phyloP scores from a whole-genome alignment of 2,797 vertebrate genomes.

The Sebastes oblongus region DNA sequence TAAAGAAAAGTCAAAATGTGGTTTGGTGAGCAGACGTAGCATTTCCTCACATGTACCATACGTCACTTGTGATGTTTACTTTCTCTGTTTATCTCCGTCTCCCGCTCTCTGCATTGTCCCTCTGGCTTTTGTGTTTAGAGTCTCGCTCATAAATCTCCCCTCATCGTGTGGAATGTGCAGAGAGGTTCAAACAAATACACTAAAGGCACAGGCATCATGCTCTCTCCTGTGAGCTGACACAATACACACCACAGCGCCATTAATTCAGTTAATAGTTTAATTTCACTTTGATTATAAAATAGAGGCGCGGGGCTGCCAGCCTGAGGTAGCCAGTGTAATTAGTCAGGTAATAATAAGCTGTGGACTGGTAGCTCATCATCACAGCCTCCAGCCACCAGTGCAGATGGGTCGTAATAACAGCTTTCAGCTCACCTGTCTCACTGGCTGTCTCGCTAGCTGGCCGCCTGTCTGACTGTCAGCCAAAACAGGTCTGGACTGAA shows the following conservation, averaged over 20 bases:
- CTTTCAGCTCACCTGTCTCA: conserved; percentile 30
- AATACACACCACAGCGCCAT: conserved; percentile 35
- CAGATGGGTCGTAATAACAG: conserved; percentile 59
- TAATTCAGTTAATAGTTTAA: conserved; percentile 69
- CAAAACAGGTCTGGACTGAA: conserved; percentile 5
- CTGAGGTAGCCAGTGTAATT: conserved; percentile 66
- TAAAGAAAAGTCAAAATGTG: neutral
- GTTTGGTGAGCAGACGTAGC: neutral
- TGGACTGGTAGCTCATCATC: conserved; percentile 59
- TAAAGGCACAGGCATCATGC: conserved; percentile 14
- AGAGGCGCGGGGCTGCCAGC: conserved; percentile 45
- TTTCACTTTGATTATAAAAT: conserved; percentile 69
- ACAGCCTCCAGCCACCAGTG: conserved; percentile 40
- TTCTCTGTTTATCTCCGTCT: neutral
- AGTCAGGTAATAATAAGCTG: conserved; percentile 72
- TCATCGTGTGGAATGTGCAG: conserved; percentile 15
- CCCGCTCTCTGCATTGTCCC: neutral
- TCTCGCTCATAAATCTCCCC: conserved; percentile 31
- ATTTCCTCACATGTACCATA: neutral
- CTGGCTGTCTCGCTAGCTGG: conserved; percentile 12
- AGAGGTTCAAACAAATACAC: conserved; percentile 28
- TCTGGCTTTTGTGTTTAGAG: conserved; percentile 23
- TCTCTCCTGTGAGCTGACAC: conserved; percentile 46
- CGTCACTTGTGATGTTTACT: conserved; percentile 7
- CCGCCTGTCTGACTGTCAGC: conserved; percentile 6